Base-by-base conservation (phyloP, 1,140 invertebrate species). In the Drosophila jambulina region DNA sequence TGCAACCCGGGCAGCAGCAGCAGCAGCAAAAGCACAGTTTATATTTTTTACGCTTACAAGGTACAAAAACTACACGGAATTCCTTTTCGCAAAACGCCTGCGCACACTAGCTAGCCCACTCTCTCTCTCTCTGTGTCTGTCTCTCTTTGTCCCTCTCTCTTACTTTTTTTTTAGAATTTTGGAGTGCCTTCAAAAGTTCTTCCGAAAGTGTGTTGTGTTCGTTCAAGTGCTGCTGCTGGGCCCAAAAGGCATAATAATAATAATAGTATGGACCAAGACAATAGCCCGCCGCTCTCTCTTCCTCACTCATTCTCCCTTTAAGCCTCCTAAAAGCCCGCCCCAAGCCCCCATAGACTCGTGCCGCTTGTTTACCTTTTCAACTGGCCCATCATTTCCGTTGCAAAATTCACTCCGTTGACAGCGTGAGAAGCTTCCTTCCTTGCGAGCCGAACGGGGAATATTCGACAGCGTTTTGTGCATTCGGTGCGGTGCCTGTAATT, bases 381-480 rank as follows among this genome's bases (percentile, higher is more conserved):
- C 53, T 57, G 40, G 51, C 43, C 49, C 49, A 90, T 63, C 72
- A 78, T 84, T 87, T 87, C 85, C 85, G 71, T 64, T 78, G 58
- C 61, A 88, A 84, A 86, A 79, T 81, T 78, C 77, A 75, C 70
- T 80, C 54, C 42, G 78, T 68, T 75, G 82, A 71, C 84, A 86
- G 67, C 48, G 67, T 75, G 72, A 68, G 72, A 68, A 64, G 60
- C 76, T 83, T 87, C 80, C 83, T 82, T 63, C 78, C 68, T 36
- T 70, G 36, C 34, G 34, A 23, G 15, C 32, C 53, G 21, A 56
- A 23, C 53, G 34, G 53, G 53, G 59, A 51, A 25, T 45, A 34
- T 62, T 75, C 72, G 63, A 57, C 38, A 57, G 60, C 51, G 54
- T 74, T 81, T 74, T 67, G 45, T 71, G 54, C 53, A 36, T 74